A percentile compares a stretch with the other conserved stretches of the same genome.
Conservation (phyloP, 2,113 vertebrate species). For the Cisticola juncidis region DNA sequence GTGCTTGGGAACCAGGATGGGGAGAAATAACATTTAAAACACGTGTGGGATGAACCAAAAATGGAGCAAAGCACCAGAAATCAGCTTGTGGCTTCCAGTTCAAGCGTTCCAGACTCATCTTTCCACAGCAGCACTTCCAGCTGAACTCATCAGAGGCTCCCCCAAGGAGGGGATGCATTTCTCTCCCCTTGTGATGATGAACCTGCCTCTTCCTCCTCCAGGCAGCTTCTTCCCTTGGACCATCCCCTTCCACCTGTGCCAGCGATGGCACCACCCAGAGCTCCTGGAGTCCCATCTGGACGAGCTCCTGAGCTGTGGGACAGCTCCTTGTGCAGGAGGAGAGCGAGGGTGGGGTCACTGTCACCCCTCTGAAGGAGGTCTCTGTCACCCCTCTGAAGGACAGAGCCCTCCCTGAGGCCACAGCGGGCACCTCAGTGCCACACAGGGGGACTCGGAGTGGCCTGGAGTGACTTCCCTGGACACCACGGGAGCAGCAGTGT, state of each 20-base stretch:
- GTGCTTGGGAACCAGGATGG: not conserved
- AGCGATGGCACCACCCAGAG: not conserved
- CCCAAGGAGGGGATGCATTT: accelerated
- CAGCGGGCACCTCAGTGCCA: accelerated
- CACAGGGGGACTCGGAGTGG: accelerated
- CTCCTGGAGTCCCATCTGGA: not conserved
- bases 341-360: accelerated
- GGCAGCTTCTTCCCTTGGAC: not conserved
- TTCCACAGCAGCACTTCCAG: not conserved
- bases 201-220: not conserved
- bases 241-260: not conserved
- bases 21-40: accelerated
- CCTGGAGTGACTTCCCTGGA: accelerated
- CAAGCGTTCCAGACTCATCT: not conserved
- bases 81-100: not conserved
- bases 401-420: not conserved
- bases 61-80: not conserved
- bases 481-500: accelerated
- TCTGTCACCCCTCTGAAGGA: accelerated
- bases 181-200: not conserved
- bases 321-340: not conserved
- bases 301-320: not conserved
- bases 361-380: accelerated
- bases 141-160: not conserved
- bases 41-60: not conserved